phyloP scores from a whole-genome alignment of 2,113 vertebrate genomes.

The Paralichthys olivaceus region DNA sequence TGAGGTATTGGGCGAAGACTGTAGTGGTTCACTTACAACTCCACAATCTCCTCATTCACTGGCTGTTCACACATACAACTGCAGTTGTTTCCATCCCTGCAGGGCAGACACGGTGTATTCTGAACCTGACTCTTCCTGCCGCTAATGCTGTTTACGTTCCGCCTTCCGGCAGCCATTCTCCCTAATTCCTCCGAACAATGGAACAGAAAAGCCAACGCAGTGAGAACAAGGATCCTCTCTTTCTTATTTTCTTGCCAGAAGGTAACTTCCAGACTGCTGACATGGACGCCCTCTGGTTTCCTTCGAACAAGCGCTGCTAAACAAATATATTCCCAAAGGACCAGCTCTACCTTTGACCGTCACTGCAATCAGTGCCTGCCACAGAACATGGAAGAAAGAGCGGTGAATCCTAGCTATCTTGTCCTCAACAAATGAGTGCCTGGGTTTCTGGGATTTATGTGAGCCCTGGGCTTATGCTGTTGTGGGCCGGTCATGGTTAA shows the following conservation, averaged over 20 bases:
- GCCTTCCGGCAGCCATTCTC: slow-evolving; percentile 43
- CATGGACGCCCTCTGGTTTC: slow-evolving; percentile 30
- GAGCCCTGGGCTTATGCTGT: slow-evolving; percentile 58
- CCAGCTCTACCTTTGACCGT: slow-evolving; percentile 53
- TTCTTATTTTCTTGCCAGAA: slow-evolving; percentile 36
- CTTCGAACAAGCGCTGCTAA: slow-evolving; percentile 16
- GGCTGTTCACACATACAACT: slow-evolving; percentile 32
- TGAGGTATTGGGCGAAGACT: not conserved
- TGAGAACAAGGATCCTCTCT: slow-evolving; percentile 38
- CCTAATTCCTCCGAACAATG: slow-evolving; percentile 46
- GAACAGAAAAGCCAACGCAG: slow-evolving; percentile 25
- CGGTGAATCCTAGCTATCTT: slow-evolving; percentile 55
- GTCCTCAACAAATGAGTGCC: slow-evolving; percentile 72
- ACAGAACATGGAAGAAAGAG: slow-evolving; percentile 29
- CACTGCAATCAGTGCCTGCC: slow-evolving; percentile 32
- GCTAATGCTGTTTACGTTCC: slow-evolving; percentile 41
- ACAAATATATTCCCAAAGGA: slow-evolving; percentile 48
- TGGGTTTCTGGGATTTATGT: slow-evolving; percentile 68
- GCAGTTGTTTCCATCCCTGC: slow-evolving; percentile 40
- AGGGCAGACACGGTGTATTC: slow-evolving; percentile 17
- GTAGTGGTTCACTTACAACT: slow-evolving; percentile 18
- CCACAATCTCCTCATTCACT: slow-evolving; percentile 51
- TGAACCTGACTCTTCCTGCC: slow-evolving; percentile 40
- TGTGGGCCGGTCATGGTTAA: slow-evolving; percentile 70
- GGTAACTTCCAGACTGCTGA: slow-evolving; percentile 29